Evolutionary conservation across 2,113 vertebrate species (phyloP), one percentile per base, ranked within the genome.

Genomic region (Pelvicachromis taeniatus): DNA sequence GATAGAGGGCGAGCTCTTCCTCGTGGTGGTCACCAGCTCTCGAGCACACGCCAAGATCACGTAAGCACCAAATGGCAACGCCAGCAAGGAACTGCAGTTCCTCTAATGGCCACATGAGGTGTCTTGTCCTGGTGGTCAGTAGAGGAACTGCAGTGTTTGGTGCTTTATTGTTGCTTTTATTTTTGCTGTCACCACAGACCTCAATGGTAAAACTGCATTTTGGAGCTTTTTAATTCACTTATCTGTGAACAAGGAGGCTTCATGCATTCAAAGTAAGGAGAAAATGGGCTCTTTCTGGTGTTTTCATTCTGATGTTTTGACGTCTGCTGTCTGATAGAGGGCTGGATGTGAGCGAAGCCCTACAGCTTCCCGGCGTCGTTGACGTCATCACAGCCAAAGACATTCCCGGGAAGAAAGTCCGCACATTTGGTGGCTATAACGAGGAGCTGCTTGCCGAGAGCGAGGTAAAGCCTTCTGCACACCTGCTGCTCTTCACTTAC

Each of bases 21-120:
- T 99, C 89, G 94, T 91, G 56, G 55, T 97, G 1, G 95, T 99
- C 91, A 98, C 98, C 77, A 99, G 98, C 90, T 95, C 97, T 68
- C 96, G 94, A 91, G 95, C 98, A 14, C 96, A 97, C 33, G 98
- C 92, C 8, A 93, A 88, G 33, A 93, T 95, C 82, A 92, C 23
- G 94, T 93, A 55, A 87, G 89, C 10, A 56, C 9, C 13, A 8
- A 5, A 68, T 2, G 23, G 4, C 11, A 16, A 68, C 3, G 2
- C 3, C n/a, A 40, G 11, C n/a, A 9, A 40, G 61, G 10, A 40
- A 21, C 19, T 42, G 35, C 35, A 42, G 35, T 42, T 68, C 35
- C 7, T 68, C 2, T 40, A 23, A 65, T 65, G 61, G n/a, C 4
- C 35, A 65, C 35, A 23, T 38, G 61, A 65, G 61, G 61, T 9